These are phyloP conservation scores for Dolichotis patagonum DNA, from an alignment of 2,113 vertebrate genomes.

Conservation along the genomic window DNA sequence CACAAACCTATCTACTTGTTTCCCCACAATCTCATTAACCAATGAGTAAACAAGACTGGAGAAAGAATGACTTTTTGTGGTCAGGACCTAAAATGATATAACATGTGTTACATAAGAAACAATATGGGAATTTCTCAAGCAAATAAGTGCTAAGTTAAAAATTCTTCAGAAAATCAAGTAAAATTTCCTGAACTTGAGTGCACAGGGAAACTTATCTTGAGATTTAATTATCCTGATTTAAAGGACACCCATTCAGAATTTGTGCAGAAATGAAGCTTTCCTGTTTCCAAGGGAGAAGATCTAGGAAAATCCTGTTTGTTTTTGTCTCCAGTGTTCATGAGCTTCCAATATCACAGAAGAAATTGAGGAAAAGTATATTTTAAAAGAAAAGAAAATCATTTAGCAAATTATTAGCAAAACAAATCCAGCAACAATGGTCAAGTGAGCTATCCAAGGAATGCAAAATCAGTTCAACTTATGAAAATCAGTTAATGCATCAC, in stretches of 20 bases:
- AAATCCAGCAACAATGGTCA: background rate
- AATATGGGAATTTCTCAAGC: constrained; percentile 37
- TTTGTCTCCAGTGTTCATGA: constrained; percentile 68
- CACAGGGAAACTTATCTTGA: background rate
- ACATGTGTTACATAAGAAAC: constrained; percentile 33
- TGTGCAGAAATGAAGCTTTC: background rate
- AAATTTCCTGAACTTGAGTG: constrained; percentile 41
- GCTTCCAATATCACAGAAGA: constrained; percentile 76
- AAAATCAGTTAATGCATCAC: background rate
- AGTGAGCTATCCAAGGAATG: background rate
- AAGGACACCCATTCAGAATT: background rate
- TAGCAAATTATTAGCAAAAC: constrained; percentile 25
- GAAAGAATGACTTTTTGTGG: background rate
- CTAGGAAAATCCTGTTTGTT: constrained; percentile 65
- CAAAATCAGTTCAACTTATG: background rate
- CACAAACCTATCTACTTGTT: background rate
- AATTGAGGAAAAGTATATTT: constrained; percentile 55
- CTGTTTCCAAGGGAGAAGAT: background rate
- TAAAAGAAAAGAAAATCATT: constrained; percentile 66
- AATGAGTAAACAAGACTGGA: constrained; percentile 28
- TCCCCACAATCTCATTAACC: background rate
- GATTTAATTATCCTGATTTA: constrained; percentile 9
- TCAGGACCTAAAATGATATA: background rate
- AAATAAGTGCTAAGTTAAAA: constrained; percentile 41
- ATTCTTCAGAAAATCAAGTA: background rate